A percentile compares a stretch with the other conserved stretches of the same genome.
Evolutionary conservation across 1,140 invertebrate species (phyloP).

Genomic region (Drosophila sproati): DNA sequence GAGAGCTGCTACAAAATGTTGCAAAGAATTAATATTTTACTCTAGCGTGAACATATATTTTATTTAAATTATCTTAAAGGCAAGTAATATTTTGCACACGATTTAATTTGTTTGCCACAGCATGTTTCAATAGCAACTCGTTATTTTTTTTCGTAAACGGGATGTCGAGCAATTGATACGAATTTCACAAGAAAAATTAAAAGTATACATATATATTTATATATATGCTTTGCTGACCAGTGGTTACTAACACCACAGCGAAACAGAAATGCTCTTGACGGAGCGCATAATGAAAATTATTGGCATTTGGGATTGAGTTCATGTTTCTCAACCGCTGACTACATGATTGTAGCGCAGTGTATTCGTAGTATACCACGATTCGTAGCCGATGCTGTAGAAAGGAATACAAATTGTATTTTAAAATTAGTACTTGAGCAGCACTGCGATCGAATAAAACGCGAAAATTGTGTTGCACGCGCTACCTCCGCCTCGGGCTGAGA

Average conservation of each 20-base stretch:
- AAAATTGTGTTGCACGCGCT: constrained; percentile 66
- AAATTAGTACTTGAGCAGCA: constrained; percentile 84
- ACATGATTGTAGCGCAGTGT: constrained; percentile 70
- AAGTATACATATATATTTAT: neutral
- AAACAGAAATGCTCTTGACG: constrained; percentile 29
- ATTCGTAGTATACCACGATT: constrained; percentile 69
- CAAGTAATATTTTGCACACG: too few species aligned
- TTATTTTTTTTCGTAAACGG: neutral
- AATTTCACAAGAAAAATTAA: neutral
- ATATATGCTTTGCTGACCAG: neutral
- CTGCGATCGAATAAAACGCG: constrained; percentile 83
- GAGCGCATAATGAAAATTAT: constrained; percentile 55
- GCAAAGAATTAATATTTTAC: constrained; percentile 13
- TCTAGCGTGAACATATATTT: neutral
- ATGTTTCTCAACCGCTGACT: constrained; percentile 70
- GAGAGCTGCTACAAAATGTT: constrained; percentile 53
- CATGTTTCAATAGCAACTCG: neutral
- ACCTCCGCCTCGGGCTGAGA: constrained; percentile 54
- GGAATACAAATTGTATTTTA: constrained; percentile 81
- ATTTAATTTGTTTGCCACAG: too few species aligned
- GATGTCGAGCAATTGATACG: too few species aligned
- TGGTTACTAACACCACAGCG: neutral
- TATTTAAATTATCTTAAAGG: neutral
- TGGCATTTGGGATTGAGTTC: constrained; percentile 77
- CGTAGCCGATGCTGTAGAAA: constrained; percentile 64